These are phyloP conservation scores for Valencia hispanica DNA, from an alignment of 2,797 vertebrate species.

Conservation along the genomic window DNA sequence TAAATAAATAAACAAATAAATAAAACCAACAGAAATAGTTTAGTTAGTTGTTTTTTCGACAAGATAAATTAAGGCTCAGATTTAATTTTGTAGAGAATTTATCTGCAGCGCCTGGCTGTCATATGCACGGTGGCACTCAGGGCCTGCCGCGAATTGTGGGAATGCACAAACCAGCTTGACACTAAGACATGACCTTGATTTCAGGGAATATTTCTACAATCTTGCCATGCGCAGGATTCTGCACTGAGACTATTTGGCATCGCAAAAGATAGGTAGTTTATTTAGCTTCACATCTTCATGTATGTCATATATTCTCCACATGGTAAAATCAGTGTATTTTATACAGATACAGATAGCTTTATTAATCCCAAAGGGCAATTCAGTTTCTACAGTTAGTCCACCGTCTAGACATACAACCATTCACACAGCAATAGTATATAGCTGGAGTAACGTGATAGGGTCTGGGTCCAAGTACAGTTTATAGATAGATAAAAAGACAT, in stretches of 20 bases:
- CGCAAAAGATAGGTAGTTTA: constrained; percentile 39
- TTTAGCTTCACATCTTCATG: constrained; percentile 28
- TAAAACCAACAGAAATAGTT: background rate
- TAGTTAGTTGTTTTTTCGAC: background rate
- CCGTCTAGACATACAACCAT: too few relatives aligned
- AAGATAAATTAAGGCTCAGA: constrained; percentile 40
- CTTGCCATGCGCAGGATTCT: constrained; percentile 23
- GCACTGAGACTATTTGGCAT: constrained; percentile 32
- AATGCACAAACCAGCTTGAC: constrained; percentile 15
- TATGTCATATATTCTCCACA: constrained; percentile 39
- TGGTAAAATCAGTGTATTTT: constrained; percentile 51
- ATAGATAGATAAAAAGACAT: too few relatives aligned
- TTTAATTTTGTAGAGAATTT: constrained; percentile 28
- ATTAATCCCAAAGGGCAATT: too few relatives aligned
- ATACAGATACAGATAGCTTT: too few relatives aligned
- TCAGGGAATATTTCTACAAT: constrained; percentile 22
- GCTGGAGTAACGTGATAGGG: too few relatives aligned
- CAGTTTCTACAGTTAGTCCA: too few relatives aligned
- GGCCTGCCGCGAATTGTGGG: constrained; percentile 20
- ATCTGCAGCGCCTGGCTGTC: constrained; percentile 17
- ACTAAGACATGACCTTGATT: constrained; percentile 47
- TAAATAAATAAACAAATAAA: too few relatives aligned
- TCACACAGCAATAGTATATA: too few relatives aligned
- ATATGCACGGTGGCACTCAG: constrained; percentile 3
- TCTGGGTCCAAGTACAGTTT: too few relatives aligned